Conservation (phyloP, 2,113 vertebrate species). For the Tragelaphus strepsiceros region DNA sequence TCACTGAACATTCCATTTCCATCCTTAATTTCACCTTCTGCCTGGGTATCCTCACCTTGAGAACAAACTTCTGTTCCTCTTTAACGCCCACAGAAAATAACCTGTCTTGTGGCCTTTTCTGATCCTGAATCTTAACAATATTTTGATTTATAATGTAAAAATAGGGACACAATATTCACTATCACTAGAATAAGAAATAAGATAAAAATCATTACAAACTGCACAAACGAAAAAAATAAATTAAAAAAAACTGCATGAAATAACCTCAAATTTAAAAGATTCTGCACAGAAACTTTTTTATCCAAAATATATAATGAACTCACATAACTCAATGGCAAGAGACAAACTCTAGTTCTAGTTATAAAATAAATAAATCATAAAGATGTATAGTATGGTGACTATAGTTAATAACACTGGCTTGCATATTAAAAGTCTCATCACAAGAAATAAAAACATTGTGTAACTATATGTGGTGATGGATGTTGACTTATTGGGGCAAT, state of each 20-base stretch:
- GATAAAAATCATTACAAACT: neutral
- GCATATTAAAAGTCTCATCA: neutral
- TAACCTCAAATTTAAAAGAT: neutral
- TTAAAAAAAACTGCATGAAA: neutral
- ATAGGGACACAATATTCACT: neutral
- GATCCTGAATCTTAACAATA: neutral
- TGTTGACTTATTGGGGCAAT: neutral
- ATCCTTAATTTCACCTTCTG: neutral
- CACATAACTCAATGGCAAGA: neutral
- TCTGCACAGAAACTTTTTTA: neutral
- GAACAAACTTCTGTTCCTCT: neutral
- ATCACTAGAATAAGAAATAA: neutral
- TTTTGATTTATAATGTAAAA: neutral
- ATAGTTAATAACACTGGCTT: neutral
- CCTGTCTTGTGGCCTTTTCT: neutral
- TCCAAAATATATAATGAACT: neutral
- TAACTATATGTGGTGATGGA: neutral
- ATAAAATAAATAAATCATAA: neutral
- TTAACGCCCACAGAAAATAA: neutral
- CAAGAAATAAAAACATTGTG: neutral
- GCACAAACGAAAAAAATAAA: neutral
- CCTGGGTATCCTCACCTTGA: neutral
- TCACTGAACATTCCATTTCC: neutral
- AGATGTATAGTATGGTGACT: neutral
- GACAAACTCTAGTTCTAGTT: neutral